Base-by-base conservation (phyloP, 2,113 vertebrate species). In the Corynorhinus townsendii region DNA sequence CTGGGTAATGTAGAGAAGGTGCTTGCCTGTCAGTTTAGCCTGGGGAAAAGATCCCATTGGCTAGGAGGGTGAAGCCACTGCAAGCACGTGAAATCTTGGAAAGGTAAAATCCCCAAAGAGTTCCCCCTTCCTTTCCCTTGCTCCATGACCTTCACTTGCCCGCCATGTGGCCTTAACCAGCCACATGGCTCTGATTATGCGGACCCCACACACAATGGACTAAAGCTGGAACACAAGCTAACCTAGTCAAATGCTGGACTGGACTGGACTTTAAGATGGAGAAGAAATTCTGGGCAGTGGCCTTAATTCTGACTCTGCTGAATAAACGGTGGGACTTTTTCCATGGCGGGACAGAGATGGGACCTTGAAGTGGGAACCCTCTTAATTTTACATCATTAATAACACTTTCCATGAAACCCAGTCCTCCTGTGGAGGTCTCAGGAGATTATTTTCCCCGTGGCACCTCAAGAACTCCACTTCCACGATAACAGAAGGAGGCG, bases 401-500 rank as follows among this genome's bases (percentile, higher is more conserved):
- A 68, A 68, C 15, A 7, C 33, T 68, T 68, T 68, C 64, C 64
- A n/a, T 1, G 33, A 68, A 68, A 68, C 64, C 33, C 64, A n/a
- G 33, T 17, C 64, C 30, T 66, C 64, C 64, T 17, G 64, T n/a
- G 30, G 64, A 16, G 33, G 33, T 17, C 33, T 68, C 64, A 8
- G 15, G 64, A 68, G 7, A 68, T 8, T n/a, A 7, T 68, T 68
- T 68, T n/a, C 33, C 64, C 33, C 64, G 7, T 68, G 64, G 64
- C 64, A 68, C 64, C 64, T 33, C 64, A 68, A 68, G 64, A n/a
- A 68, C 33, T n/a, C 64, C 33, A 68, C 64, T n/a, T 17, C 64
- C 30, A n/a, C 6, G 7, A 7, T n/a, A 17, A n/a, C 30, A 16
- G 64, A 68, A 38, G 96, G 96, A 97, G 82, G 88, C 35, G 52